Percentiles rank a stretch among this genome's conserved stretches.
phyloP scores from a whole-genome alignment of 1,140 invertebrate genomes.

The Drosophila willistoni region DNA sequence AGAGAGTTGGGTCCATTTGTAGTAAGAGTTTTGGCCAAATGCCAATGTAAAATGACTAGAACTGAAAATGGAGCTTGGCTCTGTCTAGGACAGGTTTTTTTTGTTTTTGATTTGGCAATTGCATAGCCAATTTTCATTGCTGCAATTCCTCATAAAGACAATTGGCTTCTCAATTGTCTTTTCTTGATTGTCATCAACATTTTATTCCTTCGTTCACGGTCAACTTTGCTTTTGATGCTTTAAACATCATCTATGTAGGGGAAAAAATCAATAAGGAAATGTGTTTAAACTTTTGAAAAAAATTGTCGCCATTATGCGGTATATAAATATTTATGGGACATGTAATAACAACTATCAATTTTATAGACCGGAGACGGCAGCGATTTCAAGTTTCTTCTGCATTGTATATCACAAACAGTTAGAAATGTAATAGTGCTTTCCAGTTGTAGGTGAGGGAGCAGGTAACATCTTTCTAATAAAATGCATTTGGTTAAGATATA shows the following conservation, averaged over 20 bases:
- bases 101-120: slow-evolving; percentile 69
- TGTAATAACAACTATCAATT: slow-evolving; percentile 14
- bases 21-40: slow-evolving; percentile 38
- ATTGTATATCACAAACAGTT: not conserved
- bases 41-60: slow-evolving; percentile 33
- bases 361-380: slow-evolving; percentile 9
- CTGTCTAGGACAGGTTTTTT: not conserved
- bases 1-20: not conserved
- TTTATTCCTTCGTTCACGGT: slow-evolving; percentile 37
- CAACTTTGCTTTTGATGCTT: too few relatives aligned
- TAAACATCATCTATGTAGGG: too few relatives aligned
- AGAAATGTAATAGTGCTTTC: not conserved
- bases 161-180: slow-evolving; percentile 2
- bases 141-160: slow-evolving; percentile 42
- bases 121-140: slow-evolving; percentile 57
- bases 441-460: not conserved
- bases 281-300: slow-evolving; percentile 17
- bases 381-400: slow-evolving; percentile 3
- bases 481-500: slow-evolving; percentile 24
- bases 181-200: slow-evolving; percentile 48
- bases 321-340: slow-evolving; percentile 64
- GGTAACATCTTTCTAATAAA: slow-evolving; percentile 32
- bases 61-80: slow-evolving; percentile 14
- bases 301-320: slow-evolving; percentile 52
- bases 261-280: slow-evolving; percentile 6